phyloP scores from a whole-genome alignment of 2,797 vertebrate species.

The Eulemur albifrons region DNA sequence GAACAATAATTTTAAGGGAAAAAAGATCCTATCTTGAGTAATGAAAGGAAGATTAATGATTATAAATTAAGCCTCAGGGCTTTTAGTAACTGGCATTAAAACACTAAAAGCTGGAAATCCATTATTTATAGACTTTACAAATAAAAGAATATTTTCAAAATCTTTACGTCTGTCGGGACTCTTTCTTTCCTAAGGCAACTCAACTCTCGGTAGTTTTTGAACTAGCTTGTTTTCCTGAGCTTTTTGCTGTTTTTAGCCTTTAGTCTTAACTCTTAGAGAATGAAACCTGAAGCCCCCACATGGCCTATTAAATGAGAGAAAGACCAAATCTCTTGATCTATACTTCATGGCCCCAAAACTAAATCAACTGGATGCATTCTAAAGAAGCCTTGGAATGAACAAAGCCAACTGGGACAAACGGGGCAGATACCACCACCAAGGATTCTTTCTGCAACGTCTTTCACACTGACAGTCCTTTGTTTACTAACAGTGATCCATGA shows the following conservation, averaged over 20 bases:
- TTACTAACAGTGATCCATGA: neutral
- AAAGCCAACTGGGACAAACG: neutral
- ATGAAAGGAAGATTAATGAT: conserved; percentile 46
- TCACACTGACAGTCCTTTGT: neutral
- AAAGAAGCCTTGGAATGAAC: neutral
- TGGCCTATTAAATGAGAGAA: neutral
- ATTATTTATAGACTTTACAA: conserved; percentile 59
- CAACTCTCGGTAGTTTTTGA: conserved; percentile 1
- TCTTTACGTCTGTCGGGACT: neutral
- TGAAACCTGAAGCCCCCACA: neutral
- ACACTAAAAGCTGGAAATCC: conserved; percentile 1
- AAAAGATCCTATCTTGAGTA: conserved; percentile 9
- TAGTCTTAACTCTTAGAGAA: neutral
- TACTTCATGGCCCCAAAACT: neutral
- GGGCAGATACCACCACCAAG: neutral
- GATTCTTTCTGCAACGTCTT: neutral
- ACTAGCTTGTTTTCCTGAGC: neutral
- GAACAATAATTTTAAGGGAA: conserved; percentile 43
- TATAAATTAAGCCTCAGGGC: conserved; percentile 26
- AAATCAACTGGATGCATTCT: conserved; percentile 5
- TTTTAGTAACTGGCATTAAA: conserved; percentile 15
- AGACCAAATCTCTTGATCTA: neutral
- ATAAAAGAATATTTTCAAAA: conserved; percentile 47
- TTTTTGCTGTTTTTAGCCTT: neutral
- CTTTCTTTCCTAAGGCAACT: conserved; percentile 26